These are phyloP conservation scores for Tragelaphus oryx DNA, from an alignment of 2,797 vertebrate species.

Conservation along the genomic window DNA sequence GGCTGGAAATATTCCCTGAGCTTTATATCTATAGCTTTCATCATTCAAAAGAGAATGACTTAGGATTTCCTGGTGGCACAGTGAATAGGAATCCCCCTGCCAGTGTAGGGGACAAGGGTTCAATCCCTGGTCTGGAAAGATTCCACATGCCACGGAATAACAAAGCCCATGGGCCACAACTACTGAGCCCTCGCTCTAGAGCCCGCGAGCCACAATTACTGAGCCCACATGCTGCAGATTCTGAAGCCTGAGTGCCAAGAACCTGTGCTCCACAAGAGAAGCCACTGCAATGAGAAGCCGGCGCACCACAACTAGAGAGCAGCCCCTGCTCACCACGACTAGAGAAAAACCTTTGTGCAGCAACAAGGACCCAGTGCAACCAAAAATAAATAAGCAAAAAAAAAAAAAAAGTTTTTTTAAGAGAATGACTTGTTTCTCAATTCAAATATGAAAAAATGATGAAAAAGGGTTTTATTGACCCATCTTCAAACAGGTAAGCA, in stretches of 20 bases:
- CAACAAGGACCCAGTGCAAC: neutral
- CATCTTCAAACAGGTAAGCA: neutral
- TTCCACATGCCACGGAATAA: fast-evolving
- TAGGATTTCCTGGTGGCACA: neutral
- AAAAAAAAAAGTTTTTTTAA: neutral
- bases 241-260: neutral
- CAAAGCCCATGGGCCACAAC: neutral
- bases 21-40: neutral
- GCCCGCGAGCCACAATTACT: neutral
- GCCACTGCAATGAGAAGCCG: neutral
- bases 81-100: neutral
- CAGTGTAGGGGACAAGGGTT: neutral
- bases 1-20: neutral
- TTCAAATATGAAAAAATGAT: constrained; percentile 16
- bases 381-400: neutral
- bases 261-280: neutral
- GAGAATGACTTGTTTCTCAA: neutral
- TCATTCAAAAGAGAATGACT: neutral
- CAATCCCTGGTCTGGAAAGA: neutral
- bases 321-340: neutral
- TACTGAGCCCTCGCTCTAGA: neutral
- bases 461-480: neutral
- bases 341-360: neutral
- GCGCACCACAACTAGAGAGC: neutral
- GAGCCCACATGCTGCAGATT: neutral